Evolutionary conservation across 2,797 vertebrate species (phyloP).

Genomic region (Syngnathus acus): DNA sequence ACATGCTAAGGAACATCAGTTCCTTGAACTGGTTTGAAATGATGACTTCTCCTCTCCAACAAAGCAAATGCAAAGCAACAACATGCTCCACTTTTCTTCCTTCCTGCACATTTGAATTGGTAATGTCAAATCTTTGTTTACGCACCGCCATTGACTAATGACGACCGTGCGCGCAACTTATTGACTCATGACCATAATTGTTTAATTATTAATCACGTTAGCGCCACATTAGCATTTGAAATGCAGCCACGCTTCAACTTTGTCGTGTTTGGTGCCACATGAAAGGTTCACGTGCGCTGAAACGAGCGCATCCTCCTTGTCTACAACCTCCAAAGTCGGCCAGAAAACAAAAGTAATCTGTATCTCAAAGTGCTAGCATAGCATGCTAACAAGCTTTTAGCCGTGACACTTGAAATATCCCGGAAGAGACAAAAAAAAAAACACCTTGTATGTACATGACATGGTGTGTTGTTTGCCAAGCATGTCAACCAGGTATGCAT

Average conservation of each 20-base stretch:
- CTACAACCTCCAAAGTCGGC: too few relatives aligned
- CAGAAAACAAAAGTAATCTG: background rate
- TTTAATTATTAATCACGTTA: constrained; percentile 99
- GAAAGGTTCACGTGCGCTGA: background rate
- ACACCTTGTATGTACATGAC: too few relatives aligned
- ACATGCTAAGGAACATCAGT: background rate
- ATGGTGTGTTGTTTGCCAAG: too few relatives aligned
- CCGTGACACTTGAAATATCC: background rate
- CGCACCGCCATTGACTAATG: constrained; percentile 99
- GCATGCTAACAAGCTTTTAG: background rate
- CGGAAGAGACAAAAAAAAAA: background rate
- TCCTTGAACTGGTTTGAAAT: background rate
- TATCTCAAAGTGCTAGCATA: background rate
- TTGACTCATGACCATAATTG: constrained; percentile 99
- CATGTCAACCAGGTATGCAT: too few relatives aligned
- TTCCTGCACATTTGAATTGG: constrained; percentile 94
- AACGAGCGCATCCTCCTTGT: background rate
- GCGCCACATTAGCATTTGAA: constrained; percentile 99
- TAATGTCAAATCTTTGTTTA: constrained; percentile 99
- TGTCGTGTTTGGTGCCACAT: constrained; percentile 47
- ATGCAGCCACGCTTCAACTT: constrained; percentile 92
- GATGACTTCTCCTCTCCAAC: constrained; percentile 17
- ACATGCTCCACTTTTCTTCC: constrained; percentile 73
- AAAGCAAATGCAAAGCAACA: constrained; percentile 67
- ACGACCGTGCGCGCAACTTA: constrained; percentile 98